Evolutionary conservation across 2,797 vertebrate genomes (phyloP), one percentile per base, ranked within the genome.

Genomic region (Arctocebus calabarensis): DNA sequence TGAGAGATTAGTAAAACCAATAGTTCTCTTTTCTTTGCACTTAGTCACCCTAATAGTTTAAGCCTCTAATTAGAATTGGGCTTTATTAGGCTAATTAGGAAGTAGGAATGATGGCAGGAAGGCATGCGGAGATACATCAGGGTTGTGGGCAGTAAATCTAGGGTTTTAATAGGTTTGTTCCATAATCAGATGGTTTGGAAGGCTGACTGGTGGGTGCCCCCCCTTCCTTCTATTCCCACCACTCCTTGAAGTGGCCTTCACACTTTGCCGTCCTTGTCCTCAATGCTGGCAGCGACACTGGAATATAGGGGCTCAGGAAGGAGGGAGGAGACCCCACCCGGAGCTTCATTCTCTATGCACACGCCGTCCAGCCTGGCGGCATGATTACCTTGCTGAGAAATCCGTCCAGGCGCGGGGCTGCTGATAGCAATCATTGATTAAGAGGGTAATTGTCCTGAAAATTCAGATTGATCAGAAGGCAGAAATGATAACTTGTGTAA

Each of bases 361-460:
- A 48, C 84, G 27, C 98, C 94, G 98, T 98, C 98, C 97, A 98
- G 98, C 97, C 98, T 95, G 90, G 98, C 98, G 95, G 98, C 98
- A 93, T 95, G 92, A 98, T 98, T 98, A 98, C 98, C 98, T 98
- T 97, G 98, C 96, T 98, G 98, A 98, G 97, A 98, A 98, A 98
- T 98, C 98, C 98, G 97, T 97, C 97, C 97, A 96, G 97, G 97
- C 97, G 95, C 97, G 59, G 97, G 98, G 98, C 98, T 98, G 98
- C 98, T 98, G 98, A 98, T 98, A 98, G 98, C 97, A 98, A 98
- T 98, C 98, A 98, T 98, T 98, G 98, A 98, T 99, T 98, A 98
- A 98, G 98, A 98, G 98, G 98, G 98, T 98, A 98, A 99, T 98
- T 98, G 98, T 98, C 98, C 98, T 98, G 98, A 98, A 98, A 98